These are phyloP conservation scores for Pollachius pollachius DNA, from an alignment of 2,113 vertebrate genomes.

Conservation along the genomic window DNA sequence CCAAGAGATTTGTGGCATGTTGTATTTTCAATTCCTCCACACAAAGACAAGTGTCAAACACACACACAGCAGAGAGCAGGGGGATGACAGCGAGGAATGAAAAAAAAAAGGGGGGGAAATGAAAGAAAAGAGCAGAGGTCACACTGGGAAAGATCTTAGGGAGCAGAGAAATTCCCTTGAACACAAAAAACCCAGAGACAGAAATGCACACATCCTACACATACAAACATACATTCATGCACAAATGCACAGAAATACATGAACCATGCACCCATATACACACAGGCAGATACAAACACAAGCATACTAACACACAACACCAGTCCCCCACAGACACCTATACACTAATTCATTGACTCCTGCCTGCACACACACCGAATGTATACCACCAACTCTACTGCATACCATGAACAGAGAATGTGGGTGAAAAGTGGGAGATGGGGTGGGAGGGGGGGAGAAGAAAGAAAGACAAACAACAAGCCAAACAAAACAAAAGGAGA, in stretches of 20 bases:
- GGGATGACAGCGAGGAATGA: constrained; percentile 56
- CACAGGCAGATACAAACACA: constrained; percentile 25
- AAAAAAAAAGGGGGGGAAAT: constrained; percentile 28
- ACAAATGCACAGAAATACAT: background rate
- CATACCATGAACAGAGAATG: too few relatives aligned
- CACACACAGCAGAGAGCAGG: constrained; percentile 34
- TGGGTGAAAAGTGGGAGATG: constrained; percentile 4
- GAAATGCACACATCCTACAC: constrained; percentile 66
- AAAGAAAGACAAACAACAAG: background rate
- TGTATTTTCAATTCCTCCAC: constrained; percentile 64
- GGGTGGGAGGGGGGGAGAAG: constrained; percentile 9
- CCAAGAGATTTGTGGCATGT: constrained; percentile 68
- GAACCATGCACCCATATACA: background rate
- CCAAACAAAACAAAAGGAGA: background rate
- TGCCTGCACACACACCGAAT: background rate
- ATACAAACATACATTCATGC: constrained; percentile 73
- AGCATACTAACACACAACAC: constrained; percentile 77
- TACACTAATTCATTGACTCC: background rate
- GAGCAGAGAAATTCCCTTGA: constrained; percentile 76
- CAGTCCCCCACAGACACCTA: constrained; percentile 75
- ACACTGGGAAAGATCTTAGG: constrained; percentile 44
- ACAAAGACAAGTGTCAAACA: constrained; percentile 75
- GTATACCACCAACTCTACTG: constrained; percentile 22
- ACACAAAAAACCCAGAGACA: constrained; percentile 8
- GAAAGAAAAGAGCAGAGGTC: constrained; percentile 39